Evolutionary conservation across 2,113 vertebrate species (phyloP), one percentile per base, ranked within the genome.

Genomic region (Marmota flaviventris): DNA sequence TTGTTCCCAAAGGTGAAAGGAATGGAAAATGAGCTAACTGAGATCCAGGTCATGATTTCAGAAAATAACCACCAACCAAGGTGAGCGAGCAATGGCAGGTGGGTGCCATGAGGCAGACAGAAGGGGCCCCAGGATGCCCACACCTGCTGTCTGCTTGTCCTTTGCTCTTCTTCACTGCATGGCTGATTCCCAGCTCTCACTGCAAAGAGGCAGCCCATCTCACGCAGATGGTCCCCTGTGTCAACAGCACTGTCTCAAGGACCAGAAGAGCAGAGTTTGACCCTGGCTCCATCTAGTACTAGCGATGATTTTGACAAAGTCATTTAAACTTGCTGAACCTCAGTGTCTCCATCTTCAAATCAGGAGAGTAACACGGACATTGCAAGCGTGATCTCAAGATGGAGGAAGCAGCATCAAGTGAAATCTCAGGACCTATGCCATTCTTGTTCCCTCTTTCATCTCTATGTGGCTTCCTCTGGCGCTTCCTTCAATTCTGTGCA

Each of bases 71-170:
- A 37, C 3, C 42, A 76, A 42, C 65, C 75, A 1, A 25, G 0
- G 10, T 10, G 39, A 42, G 83, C 77, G 29, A 67, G 27, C 45
- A 10, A 22, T 11, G 22, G 22, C 0, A 2, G 65, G 27, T 9
- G 51, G 24, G 29, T 10, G 10, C 42, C 77, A 65, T 4, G 27
- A 78, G 85, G 34, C n/a, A 20, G 75, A 45, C 5, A 0, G 70
- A 42, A 48, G 70, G 37, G 14, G 1, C 34, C 2, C 8, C 1
- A 1, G 0, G 32, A 27, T 3, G 9, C 20, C 34, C 13, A 0
- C 18, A 8, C 45, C 45, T 39, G 58, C 58, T 78, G 48, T 48
- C 48, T 3, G 12, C 7, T 20, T 45, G 58, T 39, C 42, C 85
- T 39, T n/a, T 6, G 20, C 61, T 13, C 48, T 13, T 2, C 8